These are phyloP conservation scores for Chionoecetes opilio DNA, from an alignment of 1,140 invertebrate species.

Conservation along the genomic window DNA sequence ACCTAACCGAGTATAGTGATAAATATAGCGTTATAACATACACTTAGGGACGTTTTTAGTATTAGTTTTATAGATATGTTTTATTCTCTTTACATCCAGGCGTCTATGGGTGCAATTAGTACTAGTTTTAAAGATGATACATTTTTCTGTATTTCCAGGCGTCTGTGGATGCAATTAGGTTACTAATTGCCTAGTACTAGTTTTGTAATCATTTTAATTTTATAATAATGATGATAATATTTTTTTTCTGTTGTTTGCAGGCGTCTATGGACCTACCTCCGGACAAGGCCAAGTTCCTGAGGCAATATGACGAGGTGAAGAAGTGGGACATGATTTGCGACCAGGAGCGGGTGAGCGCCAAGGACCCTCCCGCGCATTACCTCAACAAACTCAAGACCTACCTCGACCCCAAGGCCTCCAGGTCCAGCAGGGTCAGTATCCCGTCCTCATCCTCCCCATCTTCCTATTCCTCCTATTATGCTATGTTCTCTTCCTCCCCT, in stretches of 20 bases:
- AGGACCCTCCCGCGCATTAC: conserved; percentile 98
- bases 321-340: conserved; percentile 99
- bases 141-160: no score
- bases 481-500: not conserved
- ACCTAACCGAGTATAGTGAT: no score
- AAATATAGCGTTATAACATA: no score
- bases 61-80: no score
- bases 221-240: no score
- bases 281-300: conserved; percentile 98
- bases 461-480: not conserved
- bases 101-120: no score
- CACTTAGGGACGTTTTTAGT: no score
- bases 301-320: conserved; percentile 98
- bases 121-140: not conserved
- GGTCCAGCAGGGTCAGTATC: conserved; percentile 93
- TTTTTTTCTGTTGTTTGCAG: conserved; percentile 63
- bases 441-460: not conserved
- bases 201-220: no score
- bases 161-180: no score
- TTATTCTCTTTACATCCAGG: no score
- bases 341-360: conserved; percentile 99
- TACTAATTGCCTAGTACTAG: no score
- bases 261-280: conserved; percentile 97
- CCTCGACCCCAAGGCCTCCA: conserved; percentile 96
- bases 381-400: conserved; percentile 96